A percentile compares a stretch with the other conserved stretches of the same genome.
Evolutionary conservation across 2,888 invertebrate genomes (phyloP).

Genomic region (Petrolisthes manimaculis): DNA sequence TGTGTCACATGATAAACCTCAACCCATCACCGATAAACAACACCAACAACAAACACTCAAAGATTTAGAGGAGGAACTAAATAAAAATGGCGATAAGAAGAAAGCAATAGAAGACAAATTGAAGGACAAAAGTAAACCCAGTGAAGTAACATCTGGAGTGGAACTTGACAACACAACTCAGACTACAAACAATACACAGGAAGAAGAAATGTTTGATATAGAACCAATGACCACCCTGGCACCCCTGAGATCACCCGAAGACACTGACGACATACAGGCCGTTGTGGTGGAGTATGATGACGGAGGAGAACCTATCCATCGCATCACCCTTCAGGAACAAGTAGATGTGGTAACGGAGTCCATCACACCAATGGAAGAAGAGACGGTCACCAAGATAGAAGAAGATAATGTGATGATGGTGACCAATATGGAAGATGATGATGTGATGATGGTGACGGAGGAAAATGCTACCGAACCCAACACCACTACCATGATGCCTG

Average conservation of each 20-base stretch:
- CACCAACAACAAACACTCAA: conserved; percentile 48
- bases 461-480: not conserved
- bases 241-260: conserved; percentile 3
- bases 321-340: conserved; percentile 36
- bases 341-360: conserved; percentile 43
- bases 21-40: conserved; percentile 44
- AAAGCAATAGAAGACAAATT: conserved; percentile 2
- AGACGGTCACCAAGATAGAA: conserved; percentile 17
- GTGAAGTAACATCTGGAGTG: not conserved
- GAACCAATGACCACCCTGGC: conserved; percentile 21
- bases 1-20: not conserved
- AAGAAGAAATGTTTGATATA: conserved; percentile 24
- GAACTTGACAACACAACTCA: not conserved
- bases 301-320: conserved; percentile 40
- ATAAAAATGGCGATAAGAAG: conserved; percentile 29
- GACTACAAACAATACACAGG: not conserved
- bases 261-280: conserved; percentile 12
- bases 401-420: not conserved
- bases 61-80: conserved; percentile 44
- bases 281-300: conserved; percentile 51
- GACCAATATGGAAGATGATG: not conserved
- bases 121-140: not conserved
- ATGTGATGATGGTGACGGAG: not conserved
- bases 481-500: not conserved
- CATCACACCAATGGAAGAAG: not conserved